These are phyloP conservation scores for Atta texana DNA, from an alignment of 1,140 invertebrate species.

Conservation along the genomic window DNA sequence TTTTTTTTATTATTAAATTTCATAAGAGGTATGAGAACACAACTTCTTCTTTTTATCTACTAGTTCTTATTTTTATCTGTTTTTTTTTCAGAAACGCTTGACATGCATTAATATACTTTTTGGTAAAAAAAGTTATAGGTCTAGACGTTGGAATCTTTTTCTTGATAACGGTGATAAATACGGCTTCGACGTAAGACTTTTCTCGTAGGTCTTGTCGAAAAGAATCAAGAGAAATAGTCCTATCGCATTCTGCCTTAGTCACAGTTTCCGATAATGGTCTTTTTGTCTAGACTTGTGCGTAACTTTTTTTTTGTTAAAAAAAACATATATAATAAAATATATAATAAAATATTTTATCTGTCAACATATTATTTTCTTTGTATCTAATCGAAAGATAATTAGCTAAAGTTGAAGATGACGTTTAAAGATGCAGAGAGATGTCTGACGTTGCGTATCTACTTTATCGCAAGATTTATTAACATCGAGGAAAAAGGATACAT, in stretches of 20 bases:
- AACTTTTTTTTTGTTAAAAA: no score
- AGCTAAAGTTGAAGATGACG: conserved; percentile 19
- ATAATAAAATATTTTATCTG: not conserved
- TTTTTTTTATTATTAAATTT: not conserved
- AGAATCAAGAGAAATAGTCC: no score
- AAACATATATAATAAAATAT: not conserved
- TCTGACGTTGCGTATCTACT: not conserved
- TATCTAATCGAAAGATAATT: not conserved
- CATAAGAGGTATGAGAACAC: no score
- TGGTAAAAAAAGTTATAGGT: no score
- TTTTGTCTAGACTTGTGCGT: no score
- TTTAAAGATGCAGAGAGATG: not conserved
- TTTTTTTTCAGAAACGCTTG: not conserved
- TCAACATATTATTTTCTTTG: not conserved
- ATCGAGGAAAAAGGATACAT: no score
- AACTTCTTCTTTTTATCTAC: not conserved
- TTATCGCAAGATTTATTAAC: not conserved
- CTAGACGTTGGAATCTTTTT: no score
- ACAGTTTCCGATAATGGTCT: no score
- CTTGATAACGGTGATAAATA: no score
- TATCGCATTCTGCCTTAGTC: no score
- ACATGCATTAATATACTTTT: conserved; percentile 8
- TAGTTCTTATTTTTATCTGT: not conserved
- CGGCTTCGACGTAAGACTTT: no score
- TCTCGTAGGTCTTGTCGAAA: no score